phyloP scores from a whole-genome alignment of 92 coral and sea anemone species.

The Palythoa grandis region DNA sequence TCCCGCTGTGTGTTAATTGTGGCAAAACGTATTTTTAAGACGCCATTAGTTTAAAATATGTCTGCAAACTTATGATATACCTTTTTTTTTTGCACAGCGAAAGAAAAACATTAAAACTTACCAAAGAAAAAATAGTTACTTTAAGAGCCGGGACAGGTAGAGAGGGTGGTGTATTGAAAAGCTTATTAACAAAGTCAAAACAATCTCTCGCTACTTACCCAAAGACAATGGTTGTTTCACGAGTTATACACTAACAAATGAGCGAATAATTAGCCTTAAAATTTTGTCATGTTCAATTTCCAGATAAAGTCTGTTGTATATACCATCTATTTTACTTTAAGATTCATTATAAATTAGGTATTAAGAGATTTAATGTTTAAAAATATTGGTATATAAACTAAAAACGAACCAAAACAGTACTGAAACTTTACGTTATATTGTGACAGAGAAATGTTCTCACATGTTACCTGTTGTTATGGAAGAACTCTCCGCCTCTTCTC shows the following conservation, averaged over 20 bases:
- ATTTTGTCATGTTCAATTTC: neutral
- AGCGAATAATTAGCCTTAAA: neutral
- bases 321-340: too few relatives aligned
- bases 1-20: too few relatives aligned
- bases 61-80: neutral
- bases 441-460: neutral
- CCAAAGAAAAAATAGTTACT: neutral
- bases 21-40: too few relatives aligned
- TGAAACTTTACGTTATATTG: neutral
- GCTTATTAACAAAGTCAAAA: neutral
- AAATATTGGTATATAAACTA: too few relatives aligned
- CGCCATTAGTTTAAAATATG: too few relatives aligned
- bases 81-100: neutral
- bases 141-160: neutral
- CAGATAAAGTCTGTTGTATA: neutral
- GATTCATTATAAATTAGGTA: too few relatives aligned
- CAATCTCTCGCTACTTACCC: neutral
- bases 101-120: neutral
- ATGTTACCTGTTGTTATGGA: constrained; percentile 22
- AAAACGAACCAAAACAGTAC: neutral
- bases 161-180: constrained; percentile 15
- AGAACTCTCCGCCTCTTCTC: constrained; percentile 6
- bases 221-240: neutral
- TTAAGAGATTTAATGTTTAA: too few relatives aligned
- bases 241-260: neutral